Evolutionary conservation across 37 sponge, comb jelly and placozoan genomes (phyloP).

Genomic region (Aplysina aerophoba): DNA sequence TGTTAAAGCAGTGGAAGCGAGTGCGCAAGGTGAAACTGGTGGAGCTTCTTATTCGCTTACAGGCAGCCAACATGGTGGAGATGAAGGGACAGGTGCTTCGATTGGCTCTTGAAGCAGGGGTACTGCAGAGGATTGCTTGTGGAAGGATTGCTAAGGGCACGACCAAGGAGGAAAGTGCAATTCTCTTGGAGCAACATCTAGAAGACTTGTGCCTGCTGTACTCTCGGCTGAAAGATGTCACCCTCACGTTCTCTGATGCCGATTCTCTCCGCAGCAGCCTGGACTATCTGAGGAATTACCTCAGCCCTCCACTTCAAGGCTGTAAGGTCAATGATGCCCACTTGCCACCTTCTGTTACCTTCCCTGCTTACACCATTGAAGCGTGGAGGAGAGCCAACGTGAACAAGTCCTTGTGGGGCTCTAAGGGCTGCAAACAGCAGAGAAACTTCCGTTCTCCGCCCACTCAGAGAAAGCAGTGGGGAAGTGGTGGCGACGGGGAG

Average conservation of each 20-base stretch:
- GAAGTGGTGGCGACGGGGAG: too few relatives aligned
- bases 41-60: not conserved
- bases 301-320: not conserved
- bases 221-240: not conserved
- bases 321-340: too few relatives aligned
- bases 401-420: not conserved
- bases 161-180: slow-evolving; percentile 3
- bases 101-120: not conserved
- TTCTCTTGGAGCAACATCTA: not conserved
- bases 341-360: too few relatives aligned
- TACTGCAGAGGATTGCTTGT: not conserved
- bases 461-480: too few relatives aligned
- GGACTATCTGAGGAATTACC: not conserved
- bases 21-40: slow-evolving; percentile 1
- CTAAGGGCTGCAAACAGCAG: not conserved
- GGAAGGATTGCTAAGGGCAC: not conserved
- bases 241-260: not conserved
- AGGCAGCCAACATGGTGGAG: not conserved
- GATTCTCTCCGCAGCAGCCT: not conserved
- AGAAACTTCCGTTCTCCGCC: not conserved
- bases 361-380: not conserved
- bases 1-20: not conserved
- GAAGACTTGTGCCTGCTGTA: slow-evolving; percentile 1
- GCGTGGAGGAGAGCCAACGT: slow-evolving; percentile 14
- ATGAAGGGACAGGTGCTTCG: not conserved